Percentiles rank a stretch among this genome's conserved stretches.
Evolutionary conservation across 2,113 vertebrate species (phyloP).

Genomic region (Cathartes aura): DNA sequence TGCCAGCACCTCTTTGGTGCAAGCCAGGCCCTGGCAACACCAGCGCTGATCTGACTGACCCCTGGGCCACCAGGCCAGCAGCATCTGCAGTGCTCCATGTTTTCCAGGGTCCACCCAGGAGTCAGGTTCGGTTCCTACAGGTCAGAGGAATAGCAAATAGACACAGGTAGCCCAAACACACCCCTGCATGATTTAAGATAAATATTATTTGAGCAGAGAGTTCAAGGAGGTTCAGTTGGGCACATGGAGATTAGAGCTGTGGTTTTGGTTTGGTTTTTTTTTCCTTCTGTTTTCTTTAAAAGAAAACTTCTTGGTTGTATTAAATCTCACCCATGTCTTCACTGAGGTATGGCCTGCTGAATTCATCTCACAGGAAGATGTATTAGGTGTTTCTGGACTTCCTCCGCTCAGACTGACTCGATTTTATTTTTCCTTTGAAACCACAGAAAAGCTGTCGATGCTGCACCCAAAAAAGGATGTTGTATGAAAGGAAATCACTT

Average conservation of each 20-base stretch:
- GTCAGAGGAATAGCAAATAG: not conserved
- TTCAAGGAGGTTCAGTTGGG: not conserved
- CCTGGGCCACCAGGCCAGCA: rapidly evolving
- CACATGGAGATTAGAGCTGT: not conserved
- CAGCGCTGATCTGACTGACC: not conserved
- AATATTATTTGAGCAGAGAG: not conserved
- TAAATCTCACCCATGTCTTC: not conserved
- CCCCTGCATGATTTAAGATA: not conserved
- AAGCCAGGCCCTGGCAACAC: not conserved
- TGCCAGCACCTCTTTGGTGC: not conserved
- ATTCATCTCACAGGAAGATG: slow-evolving; percentile 7
- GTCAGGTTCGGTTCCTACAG: not conserved
- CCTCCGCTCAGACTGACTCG: not conserved
- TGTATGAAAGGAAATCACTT: slow-evolving; percentile 67
- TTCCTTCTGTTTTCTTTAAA: not conserved
- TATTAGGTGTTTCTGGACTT: slow-evolving; percentile 41
- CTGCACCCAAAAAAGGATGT: slow-evolving; percentile 56
- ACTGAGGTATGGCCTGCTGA: not conserved
- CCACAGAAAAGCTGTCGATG: slow-evolving; percentile 21
- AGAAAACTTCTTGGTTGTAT: not conserved
- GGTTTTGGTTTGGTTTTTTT: not conserved
- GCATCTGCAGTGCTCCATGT: rapidly evolving
- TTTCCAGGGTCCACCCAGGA: not conserved
- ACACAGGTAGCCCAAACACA: not conserved
- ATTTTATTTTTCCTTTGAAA: slow-evolving; percentile 47